phyloP scores from a whole-genome alignment of 2,113 vertebrate genomes.

The Thinocorus orbignyianus region DNA sequence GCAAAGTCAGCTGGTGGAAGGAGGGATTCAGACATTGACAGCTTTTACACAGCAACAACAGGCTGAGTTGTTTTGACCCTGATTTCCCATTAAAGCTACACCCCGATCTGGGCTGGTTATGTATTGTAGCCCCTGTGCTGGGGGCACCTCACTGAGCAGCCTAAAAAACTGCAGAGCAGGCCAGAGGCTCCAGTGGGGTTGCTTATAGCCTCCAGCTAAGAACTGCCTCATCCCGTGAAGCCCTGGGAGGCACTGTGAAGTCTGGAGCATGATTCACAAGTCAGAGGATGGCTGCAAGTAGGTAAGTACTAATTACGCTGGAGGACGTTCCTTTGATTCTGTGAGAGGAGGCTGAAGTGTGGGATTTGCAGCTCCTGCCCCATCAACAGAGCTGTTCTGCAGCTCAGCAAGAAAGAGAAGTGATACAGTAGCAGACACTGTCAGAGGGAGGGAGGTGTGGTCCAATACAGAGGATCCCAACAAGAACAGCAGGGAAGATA shows the following conservation, averaged over 20 bases:
- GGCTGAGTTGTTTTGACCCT: not conserved
- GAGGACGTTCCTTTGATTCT: not conserved
- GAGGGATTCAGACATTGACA: not conserved
- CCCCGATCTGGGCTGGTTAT: not conserved
- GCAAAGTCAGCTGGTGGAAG: not conserved
- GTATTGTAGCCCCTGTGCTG: not conserved
- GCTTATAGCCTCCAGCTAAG: not conserved
- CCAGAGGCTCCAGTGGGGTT: not conserved
- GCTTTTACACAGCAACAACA: not conserved
- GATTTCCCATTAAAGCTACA: not conserved
- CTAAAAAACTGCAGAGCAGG: not conserved
- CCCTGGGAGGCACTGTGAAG: not conserved
- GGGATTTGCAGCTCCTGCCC: not conserved
- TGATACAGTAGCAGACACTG: not conserved
- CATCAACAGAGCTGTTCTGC: not conserved
- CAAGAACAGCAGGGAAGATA: not conserved
- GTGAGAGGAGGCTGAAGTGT: not conserved
- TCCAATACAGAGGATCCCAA: not conserved
- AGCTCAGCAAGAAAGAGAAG: not conserved
- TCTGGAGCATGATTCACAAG: not conserved
- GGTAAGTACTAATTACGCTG: accelerated
- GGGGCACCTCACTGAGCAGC: not conserved
- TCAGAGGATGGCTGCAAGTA: accelerated
- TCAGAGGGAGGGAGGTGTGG: not conserved
- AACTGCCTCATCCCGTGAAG: not conserved